Conservation (phyloP, 2,797 vertebrate genomes). For the Schizothorax lantsangensis region DNA sequence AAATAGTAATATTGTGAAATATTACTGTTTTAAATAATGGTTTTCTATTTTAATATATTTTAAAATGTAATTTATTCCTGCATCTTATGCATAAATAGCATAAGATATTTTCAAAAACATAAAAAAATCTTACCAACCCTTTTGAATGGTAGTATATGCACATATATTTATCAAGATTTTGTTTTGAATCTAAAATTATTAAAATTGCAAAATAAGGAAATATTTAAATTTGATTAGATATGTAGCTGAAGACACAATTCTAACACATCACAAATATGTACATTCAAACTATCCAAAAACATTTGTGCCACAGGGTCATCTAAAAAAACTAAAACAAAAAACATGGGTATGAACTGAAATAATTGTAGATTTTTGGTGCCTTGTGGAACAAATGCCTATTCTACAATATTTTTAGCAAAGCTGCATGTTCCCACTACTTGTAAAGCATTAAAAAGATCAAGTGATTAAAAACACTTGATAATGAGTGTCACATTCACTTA, state of each 20-base stretch:
- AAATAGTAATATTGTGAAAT: too few relatives aligned
- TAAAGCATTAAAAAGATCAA: neutral
- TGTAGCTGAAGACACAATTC: slow-evolving; percentile 83
- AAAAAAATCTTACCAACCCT: neutral
- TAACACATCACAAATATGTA: slow-evolving; percentile 59
- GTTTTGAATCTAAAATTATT: neutral
- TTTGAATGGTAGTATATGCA: neutral
- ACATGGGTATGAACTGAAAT: neutral
- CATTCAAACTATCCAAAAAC: slow-evolving; percentile 72
- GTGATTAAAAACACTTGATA: neutral
- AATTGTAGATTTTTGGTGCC: neutral
- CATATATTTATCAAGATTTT: neutral
- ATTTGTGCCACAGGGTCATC: slow-evolving; percentile 55
- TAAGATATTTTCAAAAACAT: neutral
- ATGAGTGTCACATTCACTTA: neutral
- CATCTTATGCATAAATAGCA: too few relatives aligned
- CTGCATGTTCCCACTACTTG: slow-evolving; percentile 72
- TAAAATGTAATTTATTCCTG: too few relatives aligned
- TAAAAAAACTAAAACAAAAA: neutral
- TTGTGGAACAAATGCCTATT: slow-evolving; percentile 67
- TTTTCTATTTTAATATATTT: too few relatives aligned
- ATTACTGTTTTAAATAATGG: too few relatives aligned
- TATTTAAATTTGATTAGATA: slow-evolving; percentile 54
- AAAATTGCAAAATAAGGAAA: slow-evolving; percentile 29
- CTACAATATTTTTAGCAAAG: slow-evolving; percentile 73